These are phyloP conservation scores for Muricea muricata DNA, from an alignment of 92 coral and sea anemone species.

Conservation along the genomic window DNA sequence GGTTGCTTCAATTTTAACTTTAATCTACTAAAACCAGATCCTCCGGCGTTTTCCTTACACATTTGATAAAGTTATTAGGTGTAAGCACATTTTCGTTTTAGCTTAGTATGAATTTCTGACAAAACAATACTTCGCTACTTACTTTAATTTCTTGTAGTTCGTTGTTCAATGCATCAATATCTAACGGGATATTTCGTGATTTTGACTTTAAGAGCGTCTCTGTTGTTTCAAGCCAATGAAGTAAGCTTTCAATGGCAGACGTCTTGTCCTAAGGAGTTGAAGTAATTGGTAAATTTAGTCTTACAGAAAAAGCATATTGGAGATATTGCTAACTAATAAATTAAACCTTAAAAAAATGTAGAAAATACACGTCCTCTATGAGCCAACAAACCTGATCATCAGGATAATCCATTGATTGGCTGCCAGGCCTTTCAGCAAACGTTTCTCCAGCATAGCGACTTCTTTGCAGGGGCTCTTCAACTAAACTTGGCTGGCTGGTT, in stretches of 20 bases:
- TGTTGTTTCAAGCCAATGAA: slow-evolving; percentile 77
- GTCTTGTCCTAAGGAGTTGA: slow-evolving; percentile 74
- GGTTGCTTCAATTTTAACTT: too few relatives aligned
- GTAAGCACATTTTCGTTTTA: too few relatives aligned
- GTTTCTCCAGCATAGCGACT: slow-evolving; percentile 3
- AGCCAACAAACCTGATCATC: too few relatives aligned
- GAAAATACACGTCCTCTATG: too few relatives aligned
- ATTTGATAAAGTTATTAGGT: too few relatives aligned
- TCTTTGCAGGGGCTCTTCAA: slow-evolving; percentile 32
- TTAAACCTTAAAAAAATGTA: too few relatives aligned
- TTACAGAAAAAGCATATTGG: background rate
- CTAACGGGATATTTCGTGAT: slow-evolving; percentile 63
- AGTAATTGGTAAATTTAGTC: background rate
- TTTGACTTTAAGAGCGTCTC: slow-evolving; percentile 65
- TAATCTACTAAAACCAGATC: too few relatives aligned
- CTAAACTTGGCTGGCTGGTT: slow-evolving; percentile 53
- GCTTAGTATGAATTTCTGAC: background rate
- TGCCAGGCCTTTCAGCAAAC: slow-evolving; percentile 23
- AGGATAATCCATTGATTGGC: slow-evolving; percentile 3
- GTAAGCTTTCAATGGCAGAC: slow-evolving; percentile 77
- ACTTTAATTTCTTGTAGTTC: slow-evolving; percentile 83
- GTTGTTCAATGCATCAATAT: slow-evolving; percentile 70
- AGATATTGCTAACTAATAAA: background rate
- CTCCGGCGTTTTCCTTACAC: too few relatives aligned
- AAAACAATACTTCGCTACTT: background rate